A percentile compares a stretch with the other conserved stretches of the same genome.
phyloP scores from a whole-genome alignment of 30 jellyfish, hydroid and myxozoan species.

The Hydractinia echinata region DNA sequence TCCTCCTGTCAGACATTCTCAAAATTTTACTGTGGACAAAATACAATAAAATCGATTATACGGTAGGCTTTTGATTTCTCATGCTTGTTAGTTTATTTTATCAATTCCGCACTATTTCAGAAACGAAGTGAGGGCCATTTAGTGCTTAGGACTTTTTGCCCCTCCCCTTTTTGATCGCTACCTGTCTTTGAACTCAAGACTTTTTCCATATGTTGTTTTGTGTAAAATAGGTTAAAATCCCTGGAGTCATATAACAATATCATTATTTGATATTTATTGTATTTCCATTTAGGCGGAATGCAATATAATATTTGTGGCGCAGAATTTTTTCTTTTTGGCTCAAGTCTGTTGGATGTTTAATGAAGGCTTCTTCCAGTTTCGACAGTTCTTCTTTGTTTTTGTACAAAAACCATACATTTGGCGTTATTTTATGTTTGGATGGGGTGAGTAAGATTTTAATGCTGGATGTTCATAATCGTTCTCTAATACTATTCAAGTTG shows the following conservation, averaged over 20 bases:
- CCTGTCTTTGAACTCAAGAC: neutral
- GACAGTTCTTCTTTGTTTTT: constrained; percentile 51
- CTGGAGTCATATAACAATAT: neutral
- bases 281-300: constrained; percentile 11
- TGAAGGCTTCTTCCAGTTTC: constrained; percentile 67
- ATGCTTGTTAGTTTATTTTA: too few species aligned
- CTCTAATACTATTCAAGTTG: neutral
- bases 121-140: neutral
- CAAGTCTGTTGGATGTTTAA: constrained; percentile 84
- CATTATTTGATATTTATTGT: neutral
- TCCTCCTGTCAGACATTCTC: neutral
- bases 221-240: neutral
- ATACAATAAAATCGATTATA: too few species aligned
- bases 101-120: neutral
- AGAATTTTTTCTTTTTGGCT: constrained; percentile 10
- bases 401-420: constrained; percentile 42
- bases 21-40: too few species aligned
- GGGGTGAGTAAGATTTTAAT: constrained; percentile 51
- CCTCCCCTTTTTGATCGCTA: too few species aligned
- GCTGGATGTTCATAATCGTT: neutral
- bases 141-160: neutral
- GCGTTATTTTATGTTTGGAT: constrained; percentile 61
- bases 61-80: too few species aligned
- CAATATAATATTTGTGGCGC: constrained; percentile 4
- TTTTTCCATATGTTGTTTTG: neutral